phyloP scores from a whole-genome alignment of 2,113 vertebrate genomes.

The Barnardius zonarius region DNA sequence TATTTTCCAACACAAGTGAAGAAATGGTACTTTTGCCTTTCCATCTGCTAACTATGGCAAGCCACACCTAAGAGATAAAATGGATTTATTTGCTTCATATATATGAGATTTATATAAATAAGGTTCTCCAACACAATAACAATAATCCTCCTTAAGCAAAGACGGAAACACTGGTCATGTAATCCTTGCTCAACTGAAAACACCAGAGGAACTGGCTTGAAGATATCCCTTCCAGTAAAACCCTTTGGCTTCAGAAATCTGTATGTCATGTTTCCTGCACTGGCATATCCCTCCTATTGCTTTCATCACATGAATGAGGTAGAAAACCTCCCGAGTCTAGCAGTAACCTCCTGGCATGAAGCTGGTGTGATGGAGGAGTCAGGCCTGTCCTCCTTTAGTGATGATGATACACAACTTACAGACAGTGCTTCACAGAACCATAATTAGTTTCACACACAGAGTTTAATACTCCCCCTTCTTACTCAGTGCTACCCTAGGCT shows the following conservation, averaged over 20 bases:
- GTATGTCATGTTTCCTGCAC: not conserved
- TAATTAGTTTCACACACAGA: not conserved
- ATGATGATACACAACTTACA: not conserved
- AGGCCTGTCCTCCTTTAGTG: not conserved
- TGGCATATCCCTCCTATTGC: not conserved
- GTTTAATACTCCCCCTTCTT: not conserved
- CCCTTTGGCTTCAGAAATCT: not conserved
- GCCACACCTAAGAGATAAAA: not conserved
- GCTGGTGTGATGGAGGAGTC: not conserved
- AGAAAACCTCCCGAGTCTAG: not conserved
- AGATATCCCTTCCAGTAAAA: not conserved
- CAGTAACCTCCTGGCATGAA: not conserved
- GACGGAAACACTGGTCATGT: not conserved
- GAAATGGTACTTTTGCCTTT: not conserved
- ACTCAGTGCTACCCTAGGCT: not conserved
- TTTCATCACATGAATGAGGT: not conserved
- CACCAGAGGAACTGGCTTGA: not conserved
- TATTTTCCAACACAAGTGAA: not conserved
- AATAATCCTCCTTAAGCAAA: not conserved
- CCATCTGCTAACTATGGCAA: not conserved
- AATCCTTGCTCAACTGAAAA: not conserved
- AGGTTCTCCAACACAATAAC: not conserved
- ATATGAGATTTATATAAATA: not conserved
- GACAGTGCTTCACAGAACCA: not conserved
- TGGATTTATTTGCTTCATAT: not conserved